A percentile compares a stretch with the other conserved stretches of the same genome.
phyloP scores from a whole-genome alignment of 1,140 invertebrate genomes.

The Pseudomyrmex pallidus region DNA sequence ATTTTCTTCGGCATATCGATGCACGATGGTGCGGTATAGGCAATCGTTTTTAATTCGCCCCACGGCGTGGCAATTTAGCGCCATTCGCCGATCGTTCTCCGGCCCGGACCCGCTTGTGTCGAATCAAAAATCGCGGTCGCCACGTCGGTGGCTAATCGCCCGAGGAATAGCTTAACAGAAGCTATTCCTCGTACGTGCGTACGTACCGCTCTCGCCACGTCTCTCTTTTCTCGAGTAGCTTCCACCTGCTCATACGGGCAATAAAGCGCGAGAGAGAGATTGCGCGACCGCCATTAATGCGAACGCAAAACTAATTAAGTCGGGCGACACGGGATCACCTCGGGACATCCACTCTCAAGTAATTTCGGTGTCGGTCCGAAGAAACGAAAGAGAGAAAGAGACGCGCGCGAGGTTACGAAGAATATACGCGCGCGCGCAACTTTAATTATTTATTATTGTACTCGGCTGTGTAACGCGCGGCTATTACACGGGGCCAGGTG shows the following conservation, averaged over 20 bases:
- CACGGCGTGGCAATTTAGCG: constrained; percentile 59
- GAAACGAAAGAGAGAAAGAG: constrained; percentile 11
- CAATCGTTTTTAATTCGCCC: constrained; percentile 50
- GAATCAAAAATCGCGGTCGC: constrained; percentile 54
- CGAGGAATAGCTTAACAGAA: constrained; percentile 54
- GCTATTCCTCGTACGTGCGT: constrained; percentile 7
- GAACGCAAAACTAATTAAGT: constrained; percentile 80
- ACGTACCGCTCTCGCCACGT: background rate
- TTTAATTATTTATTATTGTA: constrained; percentile 80
- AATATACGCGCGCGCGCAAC: background rate
- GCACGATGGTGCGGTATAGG: constrained; percentile 1
- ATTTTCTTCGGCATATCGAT: constrained; percentile 16
- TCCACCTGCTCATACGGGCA: constrained; percentile 77
- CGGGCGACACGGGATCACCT: constrained; percentile 77
- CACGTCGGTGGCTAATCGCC: constrained; percentile 61
- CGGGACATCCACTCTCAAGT: constrained; percentile 74
- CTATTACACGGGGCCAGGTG: constrained; percentile 57
- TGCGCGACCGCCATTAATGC: constrained; percentile 76
- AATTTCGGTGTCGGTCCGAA: constrained; percentile 63
- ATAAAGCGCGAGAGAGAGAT: constrained; percentile 71
- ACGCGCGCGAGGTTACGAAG: background rate
- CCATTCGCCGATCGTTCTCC: constrained; percentile 30
- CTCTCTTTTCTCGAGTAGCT: background rate
- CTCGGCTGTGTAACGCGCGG: constrained; percentile 50
- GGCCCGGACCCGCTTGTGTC: constrained; percentile 42